A percentile compares a stretch with the other conserved stretches of the same genome.
Conservation (phyloP, 2,113 vertebrate species). For the Halichoerus grypus region DNA sequence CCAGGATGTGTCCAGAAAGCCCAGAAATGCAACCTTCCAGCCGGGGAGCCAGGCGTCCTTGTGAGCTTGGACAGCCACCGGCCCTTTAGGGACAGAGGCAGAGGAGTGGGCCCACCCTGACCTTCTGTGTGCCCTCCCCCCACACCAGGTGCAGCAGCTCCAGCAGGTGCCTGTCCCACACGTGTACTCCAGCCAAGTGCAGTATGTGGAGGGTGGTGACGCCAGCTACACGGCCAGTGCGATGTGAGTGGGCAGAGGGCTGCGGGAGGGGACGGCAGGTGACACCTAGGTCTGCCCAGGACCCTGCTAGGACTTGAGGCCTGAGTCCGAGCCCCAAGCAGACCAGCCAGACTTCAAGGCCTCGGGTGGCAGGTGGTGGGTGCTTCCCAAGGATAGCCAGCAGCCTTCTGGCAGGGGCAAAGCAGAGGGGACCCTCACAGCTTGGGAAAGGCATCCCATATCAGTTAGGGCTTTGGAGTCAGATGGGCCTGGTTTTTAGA, state of each 20-base stretch:
- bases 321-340: too few relatives aligned
- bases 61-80: neutral
- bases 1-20: neutral
- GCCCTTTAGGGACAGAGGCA: neutral
- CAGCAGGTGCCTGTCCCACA: slow-evolving; percentile 94
- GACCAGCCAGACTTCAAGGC: neutral
- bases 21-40: neutral
- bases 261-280: too few relatives aligned
- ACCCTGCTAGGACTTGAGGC: neutral
- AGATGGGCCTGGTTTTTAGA: neutral
- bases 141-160: slow-evolving; percentile 92
- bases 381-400: neutral
- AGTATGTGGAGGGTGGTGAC: slow-evolving; percentile 94
- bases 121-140: neutral
- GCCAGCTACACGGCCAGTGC: slow-evolving; percentile 90
- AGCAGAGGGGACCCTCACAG: neutral
- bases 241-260: slow-evolving; percentile 88
- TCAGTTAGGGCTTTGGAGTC: neutral
- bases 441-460: neutral
- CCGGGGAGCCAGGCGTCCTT: neutral
- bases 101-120: neutral
- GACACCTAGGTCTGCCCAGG: neutral
- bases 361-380: neutral
- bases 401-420: neutral
- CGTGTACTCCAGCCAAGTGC: slow-evolving; percentile 93